These are phyloP conservation scores for Willowsia nigromaculata DNA, from an alignment of 2,888 invertebrate species.

Conservation along the genomic window DNA sequence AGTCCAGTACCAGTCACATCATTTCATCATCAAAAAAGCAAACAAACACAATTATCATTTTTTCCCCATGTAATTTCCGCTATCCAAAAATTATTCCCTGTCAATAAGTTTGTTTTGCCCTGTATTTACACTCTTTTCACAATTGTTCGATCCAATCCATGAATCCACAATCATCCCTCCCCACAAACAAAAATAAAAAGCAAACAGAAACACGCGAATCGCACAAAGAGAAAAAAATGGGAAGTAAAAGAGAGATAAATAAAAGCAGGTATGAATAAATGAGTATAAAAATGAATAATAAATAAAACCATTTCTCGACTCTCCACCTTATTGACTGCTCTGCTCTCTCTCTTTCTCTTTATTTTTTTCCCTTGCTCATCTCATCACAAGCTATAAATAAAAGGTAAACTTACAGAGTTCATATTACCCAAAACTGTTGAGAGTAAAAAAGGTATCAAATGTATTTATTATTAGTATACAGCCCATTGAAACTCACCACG, in stretches of 20 bases:
- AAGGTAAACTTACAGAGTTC: neutral
- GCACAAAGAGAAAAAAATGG: too few relatives aligned
- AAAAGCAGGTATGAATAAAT: conserved; percentile 8
- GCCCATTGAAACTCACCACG: too few relatives aligned
- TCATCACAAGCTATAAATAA: neutral
- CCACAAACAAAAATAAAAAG: neutral
- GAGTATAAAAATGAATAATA: conserved; percentile 29
- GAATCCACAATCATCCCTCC: neutral
- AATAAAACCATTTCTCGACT: conserved; percentile 3
- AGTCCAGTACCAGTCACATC: neutral
- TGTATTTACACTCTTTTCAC: too few relatives aligned
- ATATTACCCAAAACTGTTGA: neutral
- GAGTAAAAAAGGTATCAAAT: too few relatives aligned
- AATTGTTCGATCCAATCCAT: too few relatives aligned
- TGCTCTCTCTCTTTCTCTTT: too few relatives aligned
- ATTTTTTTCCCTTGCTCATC: neutral
- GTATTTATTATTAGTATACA: too few relatives aligned
- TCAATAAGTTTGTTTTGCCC: too few relatives aligned
- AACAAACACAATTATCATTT: neutral
- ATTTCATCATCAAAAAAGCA: neutral
- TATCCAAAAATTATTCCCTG: too few relatives aligned
- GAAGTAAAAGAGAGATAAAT: neutral
- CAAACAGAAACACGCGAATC: neutral
- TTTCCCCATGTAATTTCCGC: neutral
- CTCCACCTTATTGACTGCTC: neutral